Evolutionary conservation across 2,888 invertebrate genomes (phyloP).

Genomic region (Eilema depressum): DNA sequence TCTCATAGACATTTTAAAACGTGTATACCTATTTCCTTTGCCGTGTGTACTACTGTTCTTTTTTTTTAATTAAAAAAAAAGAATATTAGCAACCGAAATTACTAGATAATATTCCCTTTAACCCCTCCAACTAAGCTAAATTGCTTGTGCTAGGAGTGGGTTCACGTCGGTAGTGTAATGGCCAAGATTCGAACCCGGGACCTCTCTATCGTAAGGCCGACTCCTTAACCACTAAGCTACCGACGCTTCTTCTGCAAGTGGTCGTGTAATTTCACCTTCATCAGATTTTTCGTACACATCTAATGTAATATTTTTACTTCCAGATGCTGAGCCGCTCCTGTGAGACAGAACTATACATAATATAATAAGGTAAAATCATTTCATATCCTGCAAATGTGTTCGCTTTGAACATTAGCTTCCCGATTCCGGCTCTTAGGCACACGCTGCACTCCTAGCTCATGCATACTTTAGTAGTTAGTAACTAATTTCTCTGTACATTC

Average conservation of each 20-base stretch:
- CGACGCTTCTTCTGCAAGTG: not conserved
- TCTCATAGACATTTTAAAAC: too few species aligned
- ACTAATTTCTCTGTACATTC: not conserved
- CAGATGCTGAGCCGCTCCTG: constrained; percentile 14
- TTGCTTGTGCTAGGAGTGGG: too few species aligned
- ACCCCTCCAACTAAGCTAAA: too few species aligned
- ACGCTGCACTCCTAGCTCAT: not conserved
- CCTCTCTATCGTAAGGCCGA: too few species aligned
- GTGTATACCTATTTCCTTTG: too few species aligned
- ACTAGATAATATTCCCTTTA: too few species aligned
- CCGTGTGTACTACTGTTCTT: too few species aligned
- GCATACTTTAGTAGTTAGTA: constrained; percentile 9
- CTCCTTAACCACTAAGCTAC: too few species aligned
- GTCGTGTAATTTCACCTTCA: not conserved
- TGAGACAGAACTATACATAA: constrained; percentile 5
- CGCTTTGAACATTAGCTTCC: not conserved
- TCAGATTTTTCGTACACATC: not conserved
- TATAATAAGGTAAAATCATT: constrained; percentile 10
- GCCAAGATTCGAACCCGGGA: too few species aligned
- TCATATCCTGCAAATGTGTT: not conserved
- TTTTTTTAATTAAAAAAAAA: too few species aligned
- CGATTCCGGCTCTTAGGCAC: constrained; percentile 1
- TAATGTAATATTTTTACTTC: not conserved
- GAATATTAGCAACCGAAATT: too few species aligned
- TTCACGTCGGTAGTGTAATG: too few species aligned